Evolutionary conservation across 92 coral and sea anemone genomes (phyloP).

Genomic region (Plumapathes pennacea): DNA sequence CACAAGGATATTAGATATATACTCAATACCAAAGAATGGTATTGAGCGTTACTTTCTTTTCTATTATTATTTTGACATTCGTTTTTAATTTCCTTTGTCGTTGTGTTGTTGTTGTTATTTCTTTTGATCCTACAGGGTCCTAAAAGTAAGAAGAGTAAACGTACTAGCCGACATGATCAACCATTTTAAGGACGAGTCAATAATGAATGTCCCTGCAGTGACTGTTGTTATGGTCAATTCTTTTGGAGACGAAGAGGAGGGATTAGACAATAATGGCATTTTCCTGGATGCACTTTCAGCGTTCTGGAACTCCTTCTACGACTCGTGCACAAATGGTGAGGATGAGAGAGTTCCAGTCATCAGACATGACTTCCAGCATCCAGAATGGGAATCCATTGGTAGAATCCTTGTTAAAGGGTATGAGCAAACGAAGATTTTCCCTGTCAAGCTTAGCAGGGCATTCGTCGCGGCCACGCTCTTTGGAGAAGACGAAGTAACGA

Average conservation of each 20-base stretch:
- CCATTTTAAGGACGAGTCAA: conserved; percentile 41
- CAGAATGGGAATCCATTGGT: conserved; percentile 44
- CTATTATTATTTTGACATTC: too few species aligned
- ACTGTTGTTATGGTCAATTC: conserved; percentile 58
- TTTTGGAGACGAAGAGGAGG: conserved; percentile 47
- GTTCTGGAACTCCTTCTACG: conserved; percentile 51
- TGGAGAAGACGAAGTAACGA: conserved; percentile 21
- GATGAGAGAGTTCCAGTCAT: conserved; percentile 49
- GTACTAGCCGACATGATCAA: conserved; percentile 39
- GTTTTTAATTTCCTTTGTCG: too few species aligned
- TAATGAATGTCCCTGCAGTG: conserved; percentile 17
- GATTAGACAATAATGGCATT: conserved; percentile 55
- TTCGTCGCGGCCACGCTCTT: conserved; percentile 28
- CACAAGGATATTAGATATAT: too few species aligned
- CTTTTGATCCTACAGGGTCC: too few species aligned
- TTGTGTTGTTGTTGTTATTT: too few species aligned
- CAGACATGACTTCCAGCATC: conserved; percentile 42
- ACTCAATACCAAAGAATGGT: too few species aligned
- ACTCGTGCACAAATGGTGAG: conserved; percentile 48
- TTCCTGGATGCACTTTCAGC: conserved; percentile 59
- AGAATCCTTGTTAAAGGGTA: conserved; percentile 48
- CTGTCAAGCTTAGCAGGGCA: conserved; percentile 30
- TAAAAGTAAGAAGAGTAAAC: conserved; percentile 25
- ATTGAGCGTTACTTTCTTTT: too few species aligned
- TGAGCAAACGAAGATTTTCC: conserved; percentile 23